Percentiles rank a stretch among this genome's conserved stretches.
These are phyloP conservation scores for Saccostrea glomerata DNA, from an alignment of 1,140 invertebrate genomes.

Conservation along the genomic window DNA sequence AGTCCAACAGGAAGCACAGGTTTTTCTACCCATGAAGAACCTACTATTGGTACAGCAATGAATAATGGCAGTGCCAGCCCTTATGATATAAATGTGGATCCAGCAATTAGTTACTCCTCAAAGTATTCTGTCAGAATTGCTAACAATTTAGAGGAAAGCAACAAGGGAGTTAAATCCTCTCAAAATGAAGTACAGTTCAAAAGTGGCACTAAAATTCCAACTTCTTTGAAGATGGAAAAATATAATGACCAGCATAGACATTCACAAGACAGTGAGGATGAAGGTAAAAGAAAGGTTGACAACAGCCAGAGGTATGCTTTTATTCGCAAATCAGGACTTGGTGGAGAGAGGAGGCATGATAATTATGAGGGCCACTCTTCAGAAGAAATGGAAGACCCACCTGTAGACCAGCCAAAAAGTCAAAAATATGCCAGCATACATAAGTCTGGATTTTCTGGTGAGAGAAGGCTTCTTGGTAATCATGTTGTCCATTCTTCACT, in stretches of 20 bases:
- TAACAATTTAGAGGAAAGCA: neutral
- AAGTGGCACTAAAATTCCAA: neutral
- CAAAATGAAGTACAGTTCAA: neutral
- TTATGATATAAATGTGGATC: neutral
- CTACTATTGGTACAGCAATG: neutral
- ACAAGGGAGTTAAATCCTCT: neutral
- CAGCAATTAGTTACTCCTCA: neutral
- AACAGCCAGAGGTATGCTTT: too few species aligned
- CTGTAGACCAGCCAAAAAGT: too few species aligned
- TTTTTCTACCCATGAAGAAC: neutral
- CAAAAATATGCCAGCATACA: too few species aligned
- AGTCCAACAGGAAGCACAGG: slow-evolving; percentile 15
- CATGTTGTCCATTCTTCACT: too few species aligned
- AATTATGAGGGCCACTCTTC: neutral
- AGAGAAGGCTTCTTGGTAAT: neutral
- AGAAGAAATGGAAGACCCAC: too few species aligned
- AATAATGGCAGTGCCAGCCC: neutral
- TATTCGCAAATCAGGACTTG: too few species aligned
- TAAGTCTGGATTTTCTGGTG: neutral
- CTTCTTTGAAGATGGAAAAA: neutral
- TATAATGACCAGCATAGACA: neutral
- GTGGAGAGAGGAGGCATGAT: neutral
- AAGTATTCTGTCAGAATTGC: neutral
- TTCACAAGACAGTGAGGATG: neutral
- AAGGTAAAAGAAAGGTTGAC: neutral